Base-by-base conservation (phyloP, 2,797 vertebrate genomes). In the Hozukius guyotensis region DNA sequence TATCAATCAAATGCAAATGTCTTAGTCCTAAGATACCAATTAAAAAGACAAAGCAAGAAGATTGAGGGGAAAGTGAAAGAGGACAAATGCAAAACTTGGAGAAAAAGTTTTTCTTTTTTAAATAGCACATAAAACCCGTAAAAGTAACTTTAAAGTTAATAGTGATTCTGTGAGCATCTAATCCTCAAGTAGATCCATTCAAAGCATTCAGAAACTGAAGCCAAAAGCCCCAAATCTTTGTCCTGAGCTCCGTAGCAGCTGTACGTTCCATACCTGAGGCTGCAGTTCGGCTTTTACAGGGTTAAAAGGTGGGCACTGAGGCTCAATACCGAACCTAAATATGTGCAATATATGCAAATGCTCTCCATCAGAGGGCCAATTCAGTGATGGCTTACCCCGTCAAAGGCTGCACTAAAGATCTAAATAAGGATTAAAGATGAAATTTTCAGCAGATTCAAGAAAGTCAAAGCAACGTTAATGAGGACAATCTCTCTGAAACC, bases 401-500 rank as follows among this genome's bases (percentile, higher is more conserved):
- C 66, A 82, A 79, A 87, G 72, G 69, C 72, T 49, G 53, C 59
- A 56, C 46, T 66, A 14, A 59, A 79, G 63, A 88, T 74, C 76
- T 83, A 66, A 88, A 85, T 65, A 78, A 78, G 69, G 76, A 82
- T 67, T 78, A 18, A 80, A 49, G 88, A 85, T 64, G 5, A 32
- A 25, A 77, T 77, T 83, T 77, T 65, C 61, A 42, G 66, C 4
- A 10, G 69, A 87, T 82, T 89, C 78, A 65, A 59, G 67, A 56
- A 83, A 81, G 78, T 86, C 70, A 83, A 79, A 72, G 82, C 75
- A 70, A 65, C n/a, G 36, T 84, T 85, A 90, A 89, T 82, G 76
- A 84, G 72, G 81, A 80, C 78, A 73, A 60, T 79, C 79, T 80
- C 59, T 62, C 71, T 34, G 22, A 86, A 84, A 77, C 52, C 76